Percentiles rank a stretch among this genome's conserved stretches.
These are phyloP conservation scores for Orthosia cruda DNA, from an alignment of 2,888 invertebrate species.

Conservation along the genomic window DNA sequence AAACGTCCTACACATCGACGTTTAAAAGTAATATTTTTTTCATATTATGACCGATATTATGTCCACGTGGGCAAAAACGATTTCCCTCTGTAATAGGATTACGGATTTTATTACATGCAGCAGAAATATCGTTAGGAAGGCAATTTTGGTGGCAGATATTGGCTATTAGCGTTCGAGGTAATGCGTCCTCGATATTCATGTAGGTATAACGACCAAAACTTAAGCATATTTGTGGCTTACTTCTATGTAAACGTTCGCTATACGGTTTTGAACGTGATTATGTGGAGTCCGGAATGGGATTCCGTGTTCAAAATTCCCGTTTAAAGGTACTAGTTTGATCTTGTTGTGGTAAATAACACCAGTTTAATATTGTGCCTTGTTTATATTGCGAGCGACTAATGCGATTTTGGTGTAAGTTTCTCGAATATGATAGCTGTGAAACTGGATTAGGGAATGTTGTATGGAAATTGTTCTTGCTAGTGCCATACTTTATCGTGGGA, in stretches of 20 bases:
- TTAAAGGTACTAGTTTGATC: conserved; percentile 57
- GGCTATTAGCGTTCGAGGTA: conserved; percentile 89
- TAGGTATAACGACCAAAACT: conserved; percentile 80
- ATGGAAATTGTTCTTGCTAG: conserved; percentile 20
- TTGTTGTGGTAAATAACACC: conserved; percentile 61
- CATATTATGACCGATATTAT: conserved; percentile 73
- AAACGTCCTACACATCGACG: conserved; percentile 40
- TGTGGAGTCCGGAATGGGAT: conserved; percentile 57
- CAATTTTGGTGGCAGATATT: conserved; percentile 91
- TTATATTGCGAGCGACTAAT: conserved; percentile 45
- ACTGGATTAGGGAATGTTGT: conserved; percentile 28
- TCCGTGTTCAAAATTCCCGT: conserved; percentile 54
- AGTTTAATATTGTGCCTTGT: conserved; percentile 52
- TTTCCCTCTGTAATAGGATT: conserved; percentile 87
- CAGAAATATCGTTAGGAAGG: conserved; percentile 91
- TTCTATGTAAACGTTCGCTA: conserved; percentile 63
- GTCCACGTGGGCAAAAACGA: conserved; percentile 81
- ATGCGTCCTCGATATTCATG: conserved; percentile 88
- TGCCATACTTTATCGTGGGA: neutral
- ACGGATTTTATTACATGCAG: conserved; percentile 89
- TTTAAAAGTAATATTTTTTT: conserved; percentile 65
- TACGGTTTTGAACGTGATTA: conserved; percentile 61
- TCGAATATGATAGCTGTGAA: conserved; percentile 42
- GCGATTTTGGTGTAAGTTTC: conserved; percentile 52
- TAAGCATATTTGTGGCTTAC: conserved; percentile 83